Base-by-base conservation (phyloP, 2,888 invertebrate genomes). In the Caenorhabditis plicata region DNA sequence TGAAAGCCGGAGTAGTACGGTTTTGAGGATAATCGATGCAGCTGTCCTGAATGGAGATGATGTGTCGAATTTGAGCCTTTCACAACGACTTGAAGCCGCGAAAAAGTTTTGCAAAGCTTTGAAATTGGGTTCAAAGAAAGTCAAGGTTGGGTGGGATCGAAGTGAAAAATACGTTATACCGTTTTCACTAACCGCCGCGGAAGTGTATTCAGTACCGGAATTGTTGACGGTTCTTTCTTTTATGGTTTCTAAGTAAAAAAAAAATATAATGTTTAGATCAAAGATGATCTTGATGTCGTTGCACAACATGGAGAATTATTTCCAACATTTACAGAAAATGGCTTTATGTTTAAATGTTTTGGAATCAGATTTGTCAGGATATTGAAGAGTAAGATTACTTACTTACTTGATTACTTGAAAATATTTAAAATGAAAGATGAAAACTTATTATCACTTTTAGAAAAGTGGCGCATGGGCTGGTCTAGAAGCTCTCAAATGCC, bases 21-120 rank as follows among this genome's bases (percentile, higher is more conserved):
- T 74, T 8, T 15, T 79, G 15, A 60, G 74, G 15, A 69, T 80
- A 22, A 26, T 77, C 27, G 80, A 80, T 44, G 80, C 77, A 0
- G 73, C 71, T 1, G 66, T 71, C 8, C 56, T 80, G 7, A 60
- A 62, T 35, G 80, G 78, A 11, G 77, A 80, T 48, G 56, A 75
- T 55, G 62, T 79, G 4, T 54, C 69, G 22, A 44, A 63, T 7
- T 54, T 73, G 27, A 50, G 63, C 13, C 70, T 66, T 49, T 48
- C 55, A 3, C 46, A 64, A 20, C 53, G 78, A 31, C 52, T 71
- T 52, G 54, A 48, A 23, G 67, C 72, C 13, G 68, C 65, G 2
- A 50, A 64, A 23, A 78, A 78, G 64, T 75, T 75, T 50, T 66
- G 60, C 45, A 44, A 51, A 11, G 71, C 71, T 0, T 27, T 67